phyloP scores from a whole-genome alignment of 2,888 invertebrate species.

The Acrobasis repandana region DNA sequence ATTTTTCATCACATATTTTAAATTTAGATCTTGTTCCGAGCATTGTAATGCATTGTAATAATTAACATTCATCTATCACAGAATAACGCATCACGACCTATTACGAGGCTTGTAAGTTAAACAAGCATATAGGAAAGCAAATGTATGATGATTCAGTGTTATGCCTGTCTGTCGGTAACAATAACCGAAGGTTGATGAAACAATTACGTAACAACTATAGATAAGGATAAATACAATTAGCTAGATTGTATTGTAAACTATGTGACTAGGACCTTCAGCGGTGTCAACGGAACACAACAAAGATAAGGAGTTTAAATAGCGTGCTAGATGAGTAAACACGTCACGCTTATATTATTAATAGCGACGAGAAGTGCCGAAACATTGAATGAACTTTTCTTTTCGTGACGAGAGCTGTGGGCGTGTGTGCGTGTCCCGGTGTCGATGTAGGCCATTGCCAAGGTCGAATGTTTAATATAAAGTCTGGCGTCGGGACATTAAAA shows the following conservation, averaged over 20 bases:
- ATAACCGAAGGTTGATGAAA: constrained; percentile 31
- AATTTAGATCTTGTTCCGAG: too few relatives aligned
- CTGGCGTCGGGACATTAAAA: constrained; percentile 82
- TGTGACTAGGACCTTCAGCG: constrained; percentile 47
- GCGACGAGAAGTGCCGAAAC: constrained; percentile 69
- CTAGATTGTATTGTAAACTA: constrained; percentile 38
- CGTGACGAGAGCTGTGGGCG: constrained; percentile 71
- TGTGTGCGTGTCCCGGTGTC: constrained; percentile 79
- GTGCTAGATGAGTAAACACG: constrained; percentile 63
- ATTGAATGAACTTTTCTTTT: constrained; percentile 79
- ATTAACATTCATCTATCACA: too few relatives aligned
- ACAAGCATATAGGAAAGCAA: not conserved
- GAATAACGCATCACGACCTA: not conserved
- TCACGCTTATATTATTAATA: constrained; percentile 74
- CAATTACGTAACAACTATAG: constrained; percentile 31
- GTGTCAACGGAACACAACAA: constrained; percentile 50
- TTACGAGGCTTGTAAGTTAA: not conserved
- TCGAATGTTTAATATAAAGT: constrained; percentile 83
- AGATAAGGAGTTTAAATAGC: constrained; percentile 57
- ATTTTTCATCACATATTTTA: too few relatives aligned
- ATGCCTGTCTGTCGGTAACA: constrained; percentile 30
- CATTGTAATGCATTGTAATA: too few relatives aligned
- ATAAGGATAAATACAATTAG: constrained; percentile 36
- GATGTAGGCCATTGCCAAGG: constrained; percentile 83
- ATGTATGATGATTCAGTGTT: constrained; percentile 32